A percentile compares a stretch with the other conserved stretches of the same genome.
Conservation (phyloP, 2,113 vertebrate genomes). For the Seriola rivoliana region DNA sequence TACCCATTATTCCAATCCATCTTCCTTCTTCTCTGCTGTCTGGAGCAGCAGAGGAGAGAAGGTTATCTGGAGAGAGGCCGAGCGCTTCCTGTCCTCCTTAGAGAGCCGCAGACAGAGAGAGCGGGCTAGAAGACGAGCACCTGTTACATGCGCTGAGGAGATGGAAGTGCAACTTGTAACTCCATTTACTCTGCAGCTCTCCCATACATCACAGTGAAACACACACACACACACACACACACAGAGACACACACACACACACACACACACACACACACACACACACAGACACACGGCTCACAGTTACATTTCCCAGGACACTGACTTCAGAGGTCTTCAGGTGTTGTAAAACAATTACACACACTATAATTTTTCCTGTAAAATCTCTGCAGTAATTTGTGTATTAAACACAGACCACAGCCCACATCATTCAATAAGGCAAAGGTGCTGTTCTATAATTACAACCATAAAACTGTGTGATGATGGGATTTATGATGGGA, state of each 20-base stretch:
- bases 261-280: constrained; percentile 6
- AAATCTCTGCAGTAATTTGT: constrained; percentile 17
- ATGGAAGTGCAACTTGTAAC: constrained; percentile 20
- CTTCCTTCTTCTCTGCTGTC: constrained; percentile 64
- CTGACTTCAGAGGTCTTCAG: background rate
- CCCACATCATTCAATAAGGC: constrained; percentile 7
- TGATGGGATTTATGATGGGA: background rate
- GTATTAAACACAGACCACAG: constrained; percentile 23
- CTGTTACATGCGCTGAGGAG: constrained; percentile 39
- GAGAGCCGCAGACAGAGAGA: constrained; percentile 4
- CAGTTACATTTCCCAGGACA: constrained; percentile 1
- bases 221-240: constrained; percentile 6
- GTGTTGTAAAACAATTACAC: constrained; percentile 29
- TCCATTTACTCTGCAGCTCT: constrained; percentile 23
- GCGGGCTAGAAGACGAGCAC: constrained; percentile 10
- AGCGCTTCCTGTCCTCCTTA: constrained; percentile 57
- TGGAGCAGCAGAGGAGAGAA: constrained; percentile 46
- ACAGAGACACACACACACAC: background rate
- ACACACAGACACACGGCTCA: background rate
- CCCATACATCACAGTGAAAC: constrained; percentile 27
- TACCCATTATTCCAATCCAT: constrained; percentile 69
- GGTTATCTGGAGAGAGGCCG: constrained; percentile 61
- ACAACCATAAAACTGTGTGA: background rate
- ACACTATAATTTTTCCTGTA: constrained; percentile 19
- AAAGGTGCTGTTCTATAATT: constrained; percentile 9